A percentile compares a stretch with the other conserved stretches of the same genome.
These are phyloP conservation scores for Microctenopoma steveboyesi DNA, from an alignment of 2,797 vertebrate species.

Conservation along the genomic window DNA sequence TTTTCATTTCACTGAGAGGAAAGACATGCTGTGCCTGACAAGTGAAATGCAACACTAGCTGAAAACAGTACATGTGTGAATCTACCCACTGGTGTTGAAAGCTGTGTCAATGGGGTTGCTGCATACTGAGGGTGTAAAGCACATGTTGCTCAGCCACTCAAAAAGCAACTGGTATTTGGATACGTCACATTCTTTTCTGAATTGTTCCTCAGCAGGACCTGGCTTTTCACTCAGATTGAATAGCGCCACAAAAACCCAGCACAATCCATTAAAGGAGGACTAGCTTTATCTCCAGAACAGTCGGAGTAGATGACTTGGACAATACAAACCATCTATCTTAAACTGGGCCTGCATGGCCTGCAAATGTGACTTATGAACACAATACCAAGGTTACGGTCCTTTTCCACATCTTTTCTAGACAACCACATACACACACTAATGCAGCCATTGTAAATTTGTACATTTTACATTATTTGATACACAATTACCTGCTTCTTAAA, in stretches of 20 bases:
- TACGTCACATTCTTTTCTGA: slow-evolving; percentile 64
- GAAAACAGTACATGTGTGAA: slow-evolving; percentile 11
- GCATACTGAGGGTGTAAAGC: slow-evolving; percentile 28
- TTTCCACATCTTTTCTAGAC: slow-evolving; percentile 21
- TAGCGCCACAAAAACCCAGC: slow-evolving; percentile 58
- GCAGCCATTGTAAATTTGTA: background rate
- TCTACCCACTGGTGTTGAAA: slow-evolving; percentile 25
- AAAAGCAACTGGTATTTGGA: slow-evolving; percentile 60
- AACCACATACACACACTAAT: background rate
- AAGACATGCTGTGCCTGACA: background rate
- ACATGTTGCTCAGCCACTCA: slow-evolving; percentile 49
- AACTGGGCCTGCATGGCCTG: slow-evolving; percentile 36
- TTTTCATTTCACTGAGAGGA: background rate
- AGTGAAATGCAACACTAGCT: slow-evolving; percentile 5
- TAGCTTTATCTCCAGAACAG: slow-evolving; percentile 61
- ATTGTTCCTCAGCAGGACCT: slow-evolving; percentile 63
- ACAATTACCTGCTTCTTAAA: background rate
- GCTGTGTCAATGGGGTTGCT: slow-evolving; percentile 25
- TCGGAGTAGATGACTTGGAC: slow-evolving; percentile 51
- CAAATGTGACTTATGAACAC: slow-evolving; percentile 49
- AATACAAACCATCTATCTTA: slow-evolving; percentile 55
- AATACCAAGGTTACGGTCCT: slow-evolving; percentile 70
- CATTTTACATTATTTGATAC: slow-evolving; percentile 1
- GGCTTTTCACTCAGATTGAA: slow-evolving; percentile 64
- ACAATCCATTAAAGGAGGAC: slow-evolving; percentile 67